Base-by-base conservation (phyloP, 2,888 invertebrate genomes). In the Pasiphila rectangulata region DNA sequence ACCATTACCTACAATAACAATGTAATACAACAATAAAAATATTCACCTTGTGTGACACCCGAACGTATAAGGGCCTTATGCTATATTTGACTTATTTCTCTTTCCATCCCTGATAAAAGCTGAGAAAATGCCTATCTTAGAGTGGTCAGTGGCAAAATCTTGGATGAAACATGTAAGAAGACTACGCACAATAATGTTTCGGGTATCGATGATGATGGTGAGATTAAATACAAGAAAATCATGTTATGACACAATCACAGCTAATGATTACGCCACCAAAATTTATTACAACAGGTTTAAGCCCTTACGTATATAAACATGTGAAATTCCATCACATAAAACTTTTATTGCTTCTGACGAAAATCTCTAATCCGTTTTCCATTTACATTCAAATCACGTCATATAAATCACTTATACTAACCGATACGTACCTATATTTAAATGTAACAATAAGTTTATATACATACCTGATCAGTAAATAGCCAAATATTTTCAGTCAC, bases 281-380 rank as follows among this genome's bases (percentile, higher is more conserved):
- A 38, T 34, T 12, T 29, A 42, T 38, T 34, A 15, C 34, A 27
- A 35, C 36, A 20, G 5, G 40, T 46, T 7, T 36, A 44, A 46
- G 42, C 55, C 53, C 51, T 53, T 42, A 15, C 43, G 35, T 37
- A 24, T 40, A 48, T 39, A 29, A 50, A 24, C 29, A 54, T 46
- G 38, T 34, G 46, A 51, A 53, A 53, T 51, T 36, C 46, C 40
- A 51, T 41, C 25, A 25, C 40, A 41, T 54, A 53, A 55, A 52
- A 45, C 38, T 49, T 32, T 55, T 49, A 57, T 46, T 23, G 44
- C 39, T 34, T 45, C 29, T 51, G 46, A 45, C 48, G 51, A 53
- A 55, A 54, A 48, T 51, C 46, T 32, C 6, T 16, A 32, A 32
- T 32, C 16, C 16, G 17, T 17, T 32, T 17, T 16, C 16, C 5